Evolutionary conservation across 2,888 invertebrate genomes (phyloP), one percentile per base, ranked within the genome.

Genomic region (Seladonia tumulorum): DNA sequence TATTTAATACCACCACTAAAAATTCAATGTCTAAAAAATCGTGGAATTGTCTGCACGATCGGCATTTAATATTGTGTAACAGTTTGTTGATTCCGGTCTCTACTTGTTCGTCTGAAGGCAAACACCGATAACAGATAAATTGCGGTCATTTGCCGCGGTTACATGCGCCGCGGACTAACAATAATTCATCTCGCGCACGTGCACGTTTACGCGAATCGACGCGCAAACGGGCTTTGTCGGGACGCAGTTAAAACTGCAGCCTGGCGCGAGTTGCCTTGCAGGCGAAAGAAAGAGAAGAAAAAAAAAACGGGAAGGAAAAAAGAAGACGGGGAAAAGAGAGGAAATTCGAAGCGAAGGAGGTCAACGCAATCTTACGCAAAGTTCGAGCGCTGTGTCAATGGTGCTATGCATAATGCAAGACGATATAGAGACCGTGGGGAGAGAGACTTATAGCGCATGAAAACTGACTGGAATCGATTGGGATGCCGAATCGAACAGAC

Each of bases 381-480:
- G 60, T 72, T 79, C 42, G n/a, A 72, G n/a, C 39, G 10, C 35
- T 47, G 45, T 73, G 72, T 39, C 78, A 53, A 70, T 60, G 39
- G 25, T 22, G 68, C 53, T 63, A 74, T 22, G 35, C 57, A 25
- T 70, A 45, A 82, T 47, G 57, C 57, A 47, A 16, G 49, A 5
- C 18, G 42, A 49, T 49, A 42, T 47, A 25, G 49, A 70, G 47
- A n/a, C n/a, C 35, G 35, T 35, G n/a, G 53, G n/a, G 14, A 47
- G 45, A 29, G 10, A 45, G 49, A 39, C 76, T 63, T 76, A 66
- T 66, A 77, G 49, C n/a, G 47, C 60, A 22, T 29, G 72, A 81
- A 66, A 82, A 68, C 81, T 66, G 74, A 53, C 73, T 81, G 73
- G 45, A 74, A 81, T 82, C 68, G 82, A 81, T 82, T 57, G 66